phyloP scores from a whole-genome alignment of 2,888 invertebrate species.

The Sinotaia quadrata region DNA sequence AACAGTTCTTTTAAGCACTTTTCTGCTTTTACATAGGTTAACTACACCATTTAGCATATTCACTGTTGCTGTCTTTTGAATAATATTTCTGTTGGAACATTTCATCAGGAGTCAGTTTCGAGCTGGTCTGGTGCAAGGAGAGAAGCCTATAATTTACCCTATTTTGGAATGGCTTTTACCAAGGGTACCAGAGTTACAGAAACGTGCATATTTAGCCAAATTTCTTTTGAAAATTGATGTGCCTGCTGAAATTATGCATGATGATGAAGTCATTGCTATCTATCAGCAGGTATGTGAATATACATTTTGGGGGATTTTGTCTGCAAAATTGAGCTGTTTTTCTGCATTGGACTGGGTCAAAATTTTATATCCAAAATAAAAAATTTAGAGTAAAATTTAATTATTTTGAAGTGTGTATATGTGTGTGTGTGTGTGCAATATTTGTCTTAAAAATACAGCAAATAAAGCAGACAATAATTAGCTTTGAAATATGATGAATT shows the following conservation, averaged over 20 bases:
- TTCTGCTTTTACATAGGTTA: too few relatives aligned
- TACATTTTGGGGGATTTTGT: not conserved
- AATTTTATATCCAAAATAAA: too few relatives aligned
- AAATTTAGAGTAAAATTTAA: too few relatives aligned
- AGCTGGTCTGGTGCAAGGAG: conserved; percentile 82
- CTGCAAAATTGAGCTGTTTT: not conserved
- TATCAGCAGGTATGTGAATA: conserved; percentile 76
- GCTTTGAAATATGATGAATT: too few relatives aligned
- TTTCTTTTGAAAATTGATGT: conserved; percentile 80
- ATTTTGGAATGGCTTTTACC: conserved; percentile 86
- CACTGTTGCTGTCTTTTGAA: too few relatives aligned
- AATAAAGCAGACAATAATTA: too few relatives aligned
- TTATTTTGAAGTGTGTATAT: too few relatives aligned
- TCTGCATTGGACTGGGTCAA: not conserved
- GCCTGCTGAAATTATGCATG: conserved; percentile 82
- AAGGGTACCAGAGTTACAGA: conserved; percentile 82
- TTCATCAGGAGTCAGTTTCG: conserved; percentile 76
- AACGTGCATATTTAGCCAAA: conserved; percentile 87
- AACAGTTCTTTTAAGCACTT: too few relatives aligned
- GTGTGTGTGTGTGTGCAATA: too few relatives aligned
- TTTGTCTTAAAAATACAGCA: too few relatives aligned
- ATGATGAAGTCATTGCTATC: conserved; percentile 81
- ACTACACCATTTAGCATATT: too few relatives aligned
- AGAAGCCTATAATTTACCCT: conserved; percentile 83
- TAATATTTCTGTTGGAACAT: too few relatives aligned